phyloP scores from a whole-genome alignment of 2,888 invertebrate genomes.

The Hirudinaria manillensis region DNA sequence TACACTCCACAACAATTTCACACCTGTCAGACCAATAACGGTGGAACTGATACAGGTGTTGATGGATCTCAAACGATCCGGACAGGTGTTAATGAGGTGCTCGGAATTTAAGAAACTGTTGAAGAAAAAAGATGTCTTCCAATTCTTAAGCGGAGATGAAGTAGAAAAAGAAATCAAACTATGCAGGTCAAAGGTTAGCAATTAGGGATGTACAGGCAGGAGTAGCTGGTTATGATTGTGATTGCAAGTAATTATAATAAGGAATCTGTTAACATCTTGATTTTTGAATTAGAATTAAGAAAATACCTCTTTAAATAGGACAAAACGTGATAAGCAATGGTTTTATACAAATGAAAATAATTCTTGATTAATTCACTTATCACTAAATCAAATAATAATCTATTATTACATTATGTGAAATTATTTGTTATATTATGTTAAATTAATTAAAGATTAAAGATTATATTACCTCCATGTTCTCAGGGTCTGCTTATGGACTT shows the following conservation, averaged over 20 bases:
- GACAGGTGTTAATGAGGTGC: background rate
- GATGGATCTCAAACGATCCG: background rate
- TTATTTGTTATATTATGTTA: no score
- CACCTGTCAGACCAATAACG: background rate
- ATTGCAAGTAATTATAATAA: no score
- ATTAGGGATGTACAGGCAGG: background rate
- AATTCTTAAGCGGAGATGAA: background rate
- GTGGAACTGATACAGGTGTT: conserved; percentile 6
- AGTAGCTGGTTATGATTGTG: no score
- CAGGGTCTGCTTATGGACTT: conserved; percentile 22
- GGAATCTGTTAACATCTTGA: no score
- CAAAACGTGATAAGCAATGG: no score
- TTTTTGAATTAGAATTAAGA: no score
- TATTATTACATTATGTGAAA: no score
- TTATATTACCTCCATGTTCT: background rate
- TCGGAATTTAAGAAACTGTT: background rate
- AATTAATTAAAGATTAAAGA: background rate
- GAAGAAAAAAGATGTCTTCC: background rate
- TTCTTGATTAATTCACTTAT: no score
- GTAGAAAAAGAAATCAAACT: background rate
- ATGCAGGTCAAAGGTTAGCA: background rate
- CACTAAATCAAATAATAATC: no score
- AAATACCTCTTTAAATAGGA: no score
- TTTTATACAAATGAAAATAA: no score
- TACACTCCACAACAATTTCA: background rate